Conservation (phyloP, 1,140 invertebrate species). For the Ceratoteleas bidentatus region DNA sequence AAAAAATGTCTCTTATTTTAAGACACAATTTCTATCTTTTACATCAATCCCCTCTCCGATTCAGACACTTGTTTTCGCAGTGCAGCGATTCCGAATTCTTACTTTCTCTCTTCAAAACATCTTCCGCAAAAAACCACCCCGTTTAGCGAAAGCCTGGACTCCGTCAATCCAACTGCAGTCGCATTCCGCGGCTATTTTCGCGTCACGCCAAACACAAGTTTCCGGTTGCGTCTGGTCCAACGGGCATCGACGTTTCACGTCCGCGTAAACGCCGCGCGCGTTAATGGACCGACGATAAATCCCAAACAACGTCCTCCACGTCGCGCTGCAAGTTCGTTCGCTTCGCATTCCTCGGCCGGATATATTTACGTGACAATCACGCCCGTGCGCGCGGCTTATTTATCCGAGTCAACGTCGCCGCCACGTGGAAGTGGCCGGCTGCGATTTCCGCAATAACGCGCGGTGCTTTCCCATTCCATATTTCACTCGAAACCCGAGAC, state of each 20-base stretch:
- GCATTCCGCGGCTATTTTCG: slow-evolving; percentile 45
- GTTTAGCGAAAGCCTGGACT: no score
- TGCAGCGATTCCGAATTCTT: no score
- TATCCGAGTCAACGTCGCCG: slow-evolving; percentile 39
- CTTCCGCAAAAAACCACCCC: no score
- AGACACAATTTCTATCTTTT: no score
- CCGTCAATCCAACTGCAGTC: neutral
- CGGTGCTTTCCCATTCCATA: slow-evolving; percentile 55
- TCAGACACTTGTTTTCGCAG: no score
- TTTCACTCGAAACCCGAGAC: slow-evolving; percentile 36
- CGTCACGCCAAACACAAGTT: slow-evolving; percentile 27
- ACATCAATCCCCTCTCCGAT: no score
- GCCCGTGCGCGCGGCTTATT: slow-evolving; percentile 43
- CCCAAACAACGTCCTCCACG: slow-evolving; percentile 18
- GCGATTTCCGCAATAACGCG: slow-evolving; percentile 44
- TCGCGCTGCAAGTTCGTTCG: slow-evolving; percentile 56
- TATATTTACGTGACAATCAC: slow-evolving; percentile 63
- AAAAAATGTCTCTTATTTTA: no score
- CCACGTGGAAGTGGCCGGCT: slow-evolving; percentile 45
- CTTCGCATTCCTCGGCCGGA: slow-evolving; percentile 47
- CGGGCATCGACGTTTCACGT: neutral
- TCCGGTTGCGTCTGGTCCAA: slow-evolving; percentile 12
- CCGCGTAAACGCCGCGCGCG: neutral
- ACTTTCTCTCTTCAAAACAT: no score
- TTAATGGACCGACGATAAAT: slow-evolving; percentile 26